phyloP scores from a whole-genome alignment of 2,113 vertebrate species.

The Bambusicola thoracicus region DNA sequence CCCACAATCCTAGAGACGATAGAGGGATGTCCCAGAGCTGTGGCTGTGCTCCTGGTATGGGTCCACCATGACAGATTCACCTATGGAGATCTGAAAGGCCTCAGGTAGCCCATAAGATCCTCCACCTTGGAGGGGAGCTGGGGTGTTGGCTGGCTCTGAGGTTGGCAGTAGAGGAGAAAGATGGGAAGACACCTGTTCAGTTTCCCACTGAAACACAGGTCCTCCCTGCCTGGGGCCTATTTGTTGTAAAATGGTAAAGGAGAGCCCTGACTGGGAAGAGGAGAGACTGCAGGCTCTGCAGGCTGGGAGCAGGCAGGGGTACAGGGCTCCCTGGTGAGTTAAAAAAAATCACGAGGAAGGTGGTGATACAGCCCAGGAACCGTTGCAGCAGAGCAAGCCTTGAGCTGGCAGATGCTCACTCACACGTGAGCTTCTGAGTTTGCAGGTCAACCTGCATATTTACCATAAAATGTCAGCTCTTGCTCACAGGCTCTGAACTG shows the following conservation, averaged over 20 bases:
- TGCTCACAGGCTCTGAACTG: neutral
- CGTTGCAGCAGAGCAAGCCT: neutral
- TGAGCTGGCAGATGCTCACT: accelerated
- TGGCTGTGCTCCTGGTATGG: neutral
- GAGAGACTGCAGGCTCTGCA: neutral
- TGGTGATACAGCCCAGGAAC: neutral
- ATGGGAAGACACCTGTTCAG: neutral
- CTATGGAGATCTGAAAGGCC: neutral
- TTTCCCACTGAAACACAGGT: neutral
- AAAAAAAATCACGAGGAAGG: neutral
- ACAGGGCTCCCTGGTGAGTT: too few species aligned
- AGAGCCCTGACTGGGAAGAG: neutral
- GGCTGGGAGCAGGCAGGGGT: neutral
- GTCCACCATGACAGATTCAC: neutral
- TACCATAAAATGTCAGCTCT: neutral
- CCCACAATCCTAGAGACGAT: neutral
- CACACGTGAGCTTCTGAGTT: neutral
- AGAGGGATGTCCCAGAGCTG: neutral
- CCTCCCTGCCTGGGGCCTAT: neutral
- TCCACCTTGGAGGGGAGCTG: neutral
- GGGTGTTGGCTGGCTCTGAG: neutral
- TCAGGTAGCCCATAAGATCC: neutral
- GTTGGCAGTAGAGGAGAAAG: neutral
- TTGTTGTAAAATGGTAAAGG: neutral
- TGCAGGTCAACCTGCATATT: neutral